Evolutionary conservation across 2,797 vertebrate species (phyloP), one percentile per base, ranked within the genome.

Genomic region (Cynodonichthys magdalenae): DNA sequence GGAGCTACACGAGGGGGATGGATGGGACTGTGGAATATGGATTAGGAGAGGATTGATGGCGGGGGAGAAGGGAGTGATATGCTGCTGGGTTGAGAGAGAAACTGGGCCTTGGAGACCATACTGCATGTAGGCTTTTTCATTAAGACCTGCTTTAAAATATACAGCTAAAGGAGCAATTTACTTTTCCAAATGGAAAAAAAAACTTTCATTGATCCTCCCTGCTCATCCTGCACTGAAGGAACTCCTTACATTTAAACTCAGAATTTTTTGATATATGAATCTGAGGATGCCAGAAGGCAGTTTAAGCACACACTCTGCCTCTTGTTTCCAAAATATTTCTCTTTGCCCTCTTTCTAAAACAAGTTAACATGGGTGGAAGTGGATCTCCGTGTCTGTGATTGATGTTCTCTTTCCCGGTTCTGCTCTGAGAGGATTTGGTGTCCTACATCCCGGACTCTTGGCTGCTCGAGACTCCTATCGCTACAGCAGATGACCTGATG

Each of bases 341-440:
- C 54, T 58, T 51, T 67, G 66, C 76, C 59, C 60, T 47, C 36
- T 53, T 53, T 62, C 65, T 78, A 76, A 82, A 88, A 81, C 78
- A 80, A 78, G 77, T 80, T 80, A 88, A 86, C 80, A 71, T 67
- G 76, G 56, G 74, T 64, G 64, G 69, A 83, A 86, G 81, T 77
- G 66, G 79, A 74, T 63, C 54, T 77, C 65, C 45, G 74, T 81
- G 69, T 56, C 47, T 2, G 45, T 85, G 88, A 89, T 80, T 73
- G 82, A 91, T 89, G 87, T 61, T 74, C 68, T 61, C 67, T 63
- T 71, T 82, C 83, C 55, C 64, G 74, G 31, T 64, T n/a, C 60
- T 59, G 61, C 74, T 58, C 67, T 6, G 54, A 75, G 60, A 78
- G 75, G 66, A 81, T 88, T 83, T 85, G 80, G 84, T 83, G 69